phyloP scores from a whole-genome alignment of 2,113 vertebrate genomes.

The Ceratotherium simum region DNA sequence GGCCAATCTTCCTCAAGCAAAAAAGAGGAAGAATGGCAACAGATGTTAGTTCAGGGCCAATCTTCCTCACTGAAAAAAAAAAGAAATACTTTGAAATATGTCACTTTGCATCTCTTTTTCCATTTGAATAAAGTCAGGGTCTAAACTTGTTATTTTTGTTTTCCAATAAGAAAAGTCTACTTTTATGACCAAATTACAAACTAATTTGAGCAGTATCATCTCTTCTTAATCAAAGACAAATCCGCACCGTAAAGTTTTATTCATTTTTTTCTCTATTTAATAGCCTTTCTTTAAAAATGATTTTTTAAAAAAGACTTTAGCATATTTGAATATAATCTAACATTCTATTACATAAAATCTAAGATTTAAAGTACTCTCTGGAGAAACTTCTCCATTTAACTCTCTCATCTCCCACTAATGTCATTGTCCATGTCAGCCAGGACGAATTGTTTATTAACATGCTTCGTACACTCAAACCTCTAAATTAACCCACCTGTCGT shows the following conservation, averaged over 20 bases:
- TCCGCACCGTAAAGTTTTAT: not conserved
- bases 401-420: not conserved
- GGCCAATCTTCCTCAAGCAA: too few species aligned
- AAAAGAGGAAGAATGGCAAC: too few species aligned
- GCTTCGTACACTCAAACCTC: not conserved
- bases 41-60: too few species aligned
- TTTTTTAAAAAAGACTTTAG: not conserved
- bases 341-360: not conserved
- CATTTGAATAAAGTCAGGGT: not conserved
- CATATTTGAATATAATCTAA: not conserved
- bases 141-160: not conserved
- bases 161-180: not conserved
- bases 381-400: not conserved
- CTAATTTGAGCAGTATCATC: not conserved
- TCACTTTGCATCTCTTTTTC: not conserved
- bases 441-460: not conserved
- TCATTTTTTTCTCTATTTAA: conserved; percentile 4
- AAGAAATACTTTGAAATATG: not conserved
- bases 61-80: too few species aligned
- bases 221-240: conserved; percentile 34
- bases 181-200: not conserved
- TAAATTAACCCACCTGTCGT: not conserved
- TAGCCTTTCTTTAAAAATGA: not conserved
- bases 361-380: not conserved
- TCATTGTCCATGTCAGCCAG: not conserved